A percentile compares a stretch with the other conserved stretches of the same genome.
Evolutionary conservation across 1,140 invertebrate genomes (phyloP).

Genomic region (Halesus radiatus): DNA sequence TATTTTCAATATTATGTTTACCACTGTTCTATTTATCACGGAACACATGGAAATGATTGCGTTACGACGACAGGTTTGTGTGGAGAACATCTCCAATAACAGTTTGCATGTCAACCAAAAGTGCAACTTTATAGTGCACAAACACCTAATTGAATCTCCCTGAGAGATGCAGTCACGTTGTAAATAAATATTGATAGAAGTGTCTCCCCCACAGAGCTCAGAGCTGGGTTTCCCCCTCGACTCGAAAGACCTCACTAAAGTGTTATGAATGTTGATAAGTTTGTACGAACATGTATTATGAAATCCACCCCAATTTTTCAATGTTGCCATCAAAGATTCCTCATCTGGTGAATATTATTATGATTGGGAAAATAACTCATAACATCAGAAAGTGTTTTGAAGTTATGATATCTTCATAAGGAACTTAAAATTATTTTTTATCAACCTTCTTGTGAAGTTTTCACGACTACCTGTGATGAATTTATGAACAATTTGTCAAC

Average conservation of each 20-base stretch:
- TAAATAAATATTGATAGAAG: slow-evolving; percentile 31
- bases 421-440: no score
- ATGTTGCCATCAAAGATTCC: slow-evolving; percentile 34
- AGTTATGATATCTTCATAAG: no score
- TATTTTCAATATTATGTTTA: no score
- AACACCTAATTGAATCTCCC: neutral
- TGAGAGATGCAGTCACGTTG: neutral
- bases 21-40: no score
- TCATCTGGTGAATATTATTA: neutral
- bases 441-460: no score
- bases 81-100: no score
- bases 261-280: slow-evolving; percentile 55
- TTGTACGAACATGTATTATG: slow-evolving; percentile 47
- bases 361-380: no score
- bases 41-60: neutral
- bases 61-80: neutral
- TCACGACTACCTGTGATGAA: no score
- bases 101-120: neutral
- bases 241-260: slow-evolving; percentile 31
- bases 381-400: no score
- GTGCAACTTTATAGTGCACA: neutral
- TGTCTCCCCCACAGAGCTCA: neutral
- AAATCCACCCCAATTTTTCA: slow-evolving; percentile 50
- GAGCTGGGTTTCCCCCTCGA: neutral
- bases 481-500: no score